A percentile compares a stretch with the other conserved stretches of the same genome.
Evolutionary conservation across 2,888 invertebrate genomes (phyloP).

Genomic region (Sinohyriopsis cumingii): DNA sequence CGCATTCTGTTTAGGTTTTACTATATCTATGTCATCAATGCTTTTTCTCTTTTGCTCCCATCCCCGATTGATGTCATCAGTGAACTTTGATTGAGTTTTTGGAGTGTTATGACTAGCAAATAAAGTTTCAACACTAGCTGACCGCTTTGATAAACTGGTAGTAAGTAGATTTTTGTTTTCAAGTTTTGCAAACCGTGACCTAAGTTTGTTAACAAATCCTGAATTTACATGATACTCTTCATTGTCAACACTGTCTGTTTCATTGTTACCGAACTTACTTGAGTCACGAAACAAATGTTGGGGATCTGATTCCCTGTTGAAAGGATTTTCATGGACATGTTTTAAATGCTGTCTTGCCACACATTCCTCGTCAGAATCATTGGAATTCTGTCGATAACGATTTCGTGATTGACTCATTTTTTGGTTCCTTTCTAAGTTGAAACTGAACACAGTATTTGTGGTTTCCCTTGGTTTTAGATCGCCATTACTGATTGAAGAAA

Average conservation of each 20-base stretch:
- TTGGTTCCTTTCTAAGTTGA: conserved; percentile 1
- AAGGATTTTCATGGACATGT: conserved; percentile 42
- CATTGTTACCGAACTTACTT: conserved; percentile 7
- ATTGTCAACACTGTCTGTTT: conserved; percentile 31
- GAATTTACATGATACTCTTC: conserved; percentile 64
- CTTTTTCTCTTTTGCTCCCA: too few relatives aligned
- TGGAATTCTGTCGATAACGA: too few relatives aligned
- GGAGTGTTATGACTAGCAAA: conserved; percentile 20
- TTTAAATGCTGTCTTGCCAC: conserved; percentile 31
- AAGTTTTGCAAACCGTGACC: conserved; percentile 53
- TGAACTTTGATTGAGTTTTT: neutral
- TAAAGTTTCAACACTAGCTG: conserved; percentile 59
- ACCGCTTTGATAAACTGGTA: conserved; percentile 37
- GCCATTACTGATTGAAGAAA: neutral
- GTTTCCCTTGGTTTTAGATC: conserved; percentile 3
- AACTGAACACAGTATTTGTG: conserved; percentile 3
- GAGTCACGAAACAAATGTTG: conserved; percentile 3
- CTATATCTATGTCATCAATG: too few relatives aligned
- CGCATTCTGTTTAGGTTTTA: too few relatives aligned
- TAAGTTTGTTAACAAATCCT: conserved; percentile 66
- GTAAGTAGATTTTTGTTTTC: conserved; percentile 25
- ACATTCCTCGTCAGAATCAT: conserved; percentile 2
- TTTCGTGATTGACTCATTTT: too few relatives aligned
- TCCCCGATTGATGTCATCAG: too few relatives aligned
- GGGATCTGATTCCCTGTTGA: conserved; percentile 25